Percentiles rank a stretch among this genome's conserved stretches.
Conservation (phyloP, 2,797 vertebrate species). For the Rhinogobio ventralis region DNA sequence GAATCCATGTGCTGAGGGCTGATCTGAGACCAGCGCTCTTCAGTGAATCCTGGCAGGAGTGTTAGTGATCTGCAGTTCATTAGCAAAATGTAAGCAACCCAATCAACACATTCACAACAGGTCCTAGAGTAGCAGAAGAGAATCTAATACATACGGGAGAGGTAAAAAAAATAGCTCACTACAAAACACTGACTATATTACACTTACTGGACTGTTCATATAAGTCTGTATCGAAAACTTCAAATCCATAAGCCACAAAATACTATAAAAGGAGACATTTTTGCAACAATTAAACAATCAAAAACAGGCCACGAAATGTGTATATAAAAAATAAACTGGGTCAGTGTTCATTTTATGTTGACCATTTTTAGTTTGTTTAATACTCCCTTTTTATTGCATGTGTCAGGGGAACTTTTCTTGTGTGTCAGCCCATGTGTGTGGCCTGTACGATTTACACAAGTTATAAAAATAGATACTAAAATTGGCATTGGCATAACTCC, state of each 20-base stretch:
- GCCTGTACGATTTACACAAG: neutral
- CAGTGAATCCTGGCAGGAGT: neutral
- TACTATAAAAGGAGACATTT: neutral
- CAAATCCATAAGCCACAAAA: neutral
- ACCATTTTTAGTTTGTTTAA: neutral
- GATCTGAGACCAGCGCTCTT: neutral
- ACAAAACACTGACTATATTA: constrained; percentile 33
- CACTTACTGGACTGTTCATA: neutral
- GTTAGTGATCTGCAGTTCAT: constrained; percentile 26
- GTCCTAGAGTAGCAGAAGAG: constrained; percentile 1
- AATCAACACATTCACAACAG: constrained; percentile 47
- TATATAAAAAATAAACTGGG: neutral
- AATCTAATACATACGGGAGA: neutral
- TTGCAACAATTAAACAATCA: neutral
- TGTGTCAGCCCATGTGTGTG: constrained; percentile 25
- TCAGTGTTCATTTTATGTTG: neutral
- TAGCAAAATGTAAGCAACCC: constrained; percentile 22
- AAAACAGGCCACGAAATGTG: neutral
- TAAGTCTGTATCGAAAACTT: neutral
- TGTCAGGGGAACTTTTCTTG: neutral
- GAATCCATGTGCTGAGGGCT: neutral
- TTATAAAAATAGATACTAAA: constrained; percentile 51
- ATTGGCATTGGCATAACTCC: constrained; percentile 30
- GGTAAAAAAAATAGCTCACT: constrained; percentile 23
- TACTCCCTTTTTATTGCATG: neutral